Percentiles rank a stretch among this genome's conserved stretches.
Conservation (phyloP, 2,888 invertebrate species). For the Zygaena filipendulae region DNA sequence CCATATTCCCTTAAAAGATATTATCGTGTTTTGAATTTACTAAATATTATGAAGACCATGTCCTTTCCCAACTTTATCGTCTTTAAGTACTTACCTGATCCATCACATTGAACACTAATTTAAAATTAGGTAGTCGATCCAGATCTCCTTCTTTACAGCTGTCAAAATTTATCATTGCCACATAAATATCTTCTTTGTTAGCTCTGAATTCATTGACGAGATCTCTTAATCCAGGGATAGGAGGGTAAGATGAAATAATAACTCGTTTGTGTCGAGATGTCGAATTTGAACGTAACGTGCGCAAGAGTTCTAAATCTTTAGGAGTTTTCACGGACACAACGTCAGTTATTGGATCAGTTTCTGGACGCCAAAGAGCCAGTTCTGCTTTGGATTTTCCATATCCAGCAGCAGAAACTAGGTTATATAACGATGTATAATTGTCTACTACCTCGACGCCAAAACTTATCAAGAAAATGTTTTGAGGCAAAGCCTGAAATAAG, state of each 20-base stretch:
- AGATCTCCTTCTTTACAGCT: conserved; percentile 20
- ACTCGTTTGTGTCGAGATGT: conserved; percentile 24
- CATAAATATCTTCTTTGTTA: conserved; percentile 21
- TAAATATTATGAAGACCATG: conserved; percentile 7
- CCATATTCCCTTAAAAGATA: conserved; percentile 22
- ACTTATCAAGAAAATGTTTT: too few relatives aligned
- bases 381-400: too few relatives aligned
- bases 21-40: too few relatives aligned
- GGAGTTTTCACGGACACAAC: conserved; percentile 21
- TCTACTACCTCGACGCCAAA: too few relatives aligned
- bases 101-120: conserved; percentile 25
- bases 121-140: conserved; percentile 25
- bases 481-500: too few relatives aligned
- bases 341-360: too few relatives aligned
- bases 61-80: not conserved
- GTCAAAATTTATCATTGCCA: conserved; percentile 27
- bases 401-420: too few relatives aligned
- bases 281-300: conserved; percentile 17
- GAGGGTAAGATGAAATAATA: conserved; percentile 25
- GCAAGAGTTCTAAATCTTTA: conserved; percentile 23
- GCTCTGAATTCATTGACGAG: conserved; percentile 25
- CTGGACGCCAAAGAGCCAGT: conserved; percentile 24
- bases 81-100: conserved; percentile 22
- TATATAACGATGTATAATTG: too few relatives aligned
- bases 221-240: conserved; percentile 22